A percentile compares a stretch with the other conserved stretches of the same genome.
These are phyloP conservation scores for Lota lota DNA, from an alignment of 2,113 vertebrate genomes.

Conservation along the genomic window DNA sequence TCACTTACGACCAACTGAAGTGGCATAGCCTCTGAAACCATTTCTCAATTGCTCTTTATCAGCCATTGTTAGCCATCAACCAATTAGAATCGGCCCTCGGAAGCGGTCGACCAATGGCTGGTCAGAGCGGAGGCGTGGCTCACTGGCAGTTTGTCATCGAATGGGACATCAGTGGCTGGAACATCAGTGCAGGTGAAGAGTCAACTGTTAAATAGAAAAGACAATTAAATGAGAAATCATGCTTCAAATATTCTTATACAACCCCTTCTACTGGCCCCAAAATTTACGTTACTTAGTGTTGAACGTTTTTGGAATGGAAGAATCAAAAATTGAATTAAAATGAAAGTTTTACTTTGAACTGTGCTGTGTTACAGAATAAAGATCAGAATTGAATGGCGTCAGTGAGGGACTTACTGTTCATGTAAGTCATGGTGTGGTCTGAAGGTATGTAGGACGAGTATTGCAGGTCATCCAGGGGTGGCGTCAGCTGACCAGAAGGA, in stretches of 20 bases:
- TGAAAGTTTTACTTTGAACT: not conserved
- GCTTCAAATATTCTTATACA: not conserved
- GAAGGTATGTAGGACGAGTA: slow-evolving; percentile 86
- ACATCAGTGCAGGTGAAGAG: slow-evolving; percentile 61
- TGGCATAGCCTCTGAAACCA: no score
- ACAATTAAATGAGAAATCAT: not conserved
- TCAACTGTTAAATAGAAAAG: slow-evolving; percentile 55
- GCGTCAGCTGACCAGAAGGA: slow-evolving; percentile 80
- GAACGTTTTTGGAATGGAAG: not conserved
- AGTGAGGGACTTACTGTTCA: slow-evolving; percentile 82
- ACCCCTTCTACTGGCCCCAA: not conserved
- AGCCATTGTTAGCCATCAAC: slow-evolving; percentile 19
- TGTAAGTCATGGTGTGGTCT: slow-evolving; percentile 89
- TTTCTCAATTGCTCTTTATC: not conserved
- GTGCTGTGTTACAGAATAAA: not conserved
- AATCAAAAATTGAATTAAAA: not conserved
- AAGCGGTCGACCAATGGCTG: not conserved
- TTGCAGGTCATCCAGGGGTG: slow-evolving; percentile 89
- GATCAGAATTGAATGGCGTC: not conserved
- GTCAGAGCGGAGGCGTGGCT: slow-evolving; percentile 60
- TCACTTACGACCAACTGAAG: not conserved
- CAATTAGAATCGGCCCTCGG: slow-evolving; percentile 6
- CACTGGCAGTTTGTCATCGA: slow-evolving; percentile 66
- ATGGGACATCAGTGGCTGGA: slow-evolving; percentile 70
- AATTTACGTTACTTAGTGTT: not conserved